phyloP scores from a whole-genome alignment of 2,797 vertebrate genomes.

The Todus mexicanus region DNA sequence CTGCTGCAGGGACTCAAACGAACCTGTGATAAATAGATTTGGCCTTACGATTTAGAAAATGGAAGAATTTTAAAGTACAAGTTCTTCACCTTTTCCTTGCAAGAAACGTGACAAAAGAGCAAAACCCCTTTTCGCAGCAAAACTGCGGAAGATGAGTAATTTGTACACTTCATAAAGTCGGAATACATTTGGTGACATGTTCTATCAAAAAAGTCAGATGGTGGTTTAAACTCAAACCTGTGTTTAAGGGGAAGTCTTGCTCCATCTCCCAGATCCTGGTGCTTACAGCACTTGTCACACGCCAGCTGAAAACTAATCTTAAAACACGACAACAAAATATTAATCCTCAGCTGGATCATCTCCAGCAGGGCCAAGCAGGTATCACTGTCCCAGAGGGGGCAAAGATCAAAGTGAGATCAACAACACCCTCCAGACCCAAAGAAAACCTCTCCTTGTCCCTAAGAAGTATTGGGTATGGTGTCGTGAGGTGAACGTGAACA shows the following conservation, averaged over 20 bases:
- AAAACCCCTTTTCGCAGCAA: neutral
- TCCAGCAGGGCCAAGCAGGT: neutral
- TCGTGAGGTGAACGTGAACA: neutral
- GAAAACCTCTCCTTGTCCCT: neutral
- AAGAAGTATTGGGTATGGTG: neutral
- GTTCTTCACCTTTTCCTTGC: neutral
- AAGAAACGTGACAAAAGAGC: no score
- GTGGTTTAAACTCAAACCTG: neutral
- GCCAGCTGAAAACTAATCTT: neutral
- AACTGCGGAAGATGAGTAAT: neutral
- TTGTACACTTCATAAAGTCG: neutral
- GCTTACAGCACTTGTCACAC: neutral
- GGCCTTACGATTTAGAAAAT: neutral
- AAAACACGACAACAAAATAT: neutral
- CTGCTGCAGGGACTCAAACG: neutral
- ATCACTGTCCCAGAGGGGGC: neutral
- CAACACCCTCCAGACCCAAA: neutral
- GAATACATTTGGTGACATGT: neutral
- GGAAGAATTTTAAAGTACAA: neutral
- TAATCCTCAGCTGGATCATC: neutral
- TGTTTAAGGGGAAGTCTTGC: neutral
- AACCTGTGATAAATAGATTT: neutral
- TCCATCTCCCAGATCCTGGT: neutral
- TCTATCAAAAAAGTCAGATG: neutral
- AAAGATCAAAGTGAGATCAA: neutral